Base-by-base conservation (phyloP, 1,140 invertebrate species). In the Psix sp. region DNA sequence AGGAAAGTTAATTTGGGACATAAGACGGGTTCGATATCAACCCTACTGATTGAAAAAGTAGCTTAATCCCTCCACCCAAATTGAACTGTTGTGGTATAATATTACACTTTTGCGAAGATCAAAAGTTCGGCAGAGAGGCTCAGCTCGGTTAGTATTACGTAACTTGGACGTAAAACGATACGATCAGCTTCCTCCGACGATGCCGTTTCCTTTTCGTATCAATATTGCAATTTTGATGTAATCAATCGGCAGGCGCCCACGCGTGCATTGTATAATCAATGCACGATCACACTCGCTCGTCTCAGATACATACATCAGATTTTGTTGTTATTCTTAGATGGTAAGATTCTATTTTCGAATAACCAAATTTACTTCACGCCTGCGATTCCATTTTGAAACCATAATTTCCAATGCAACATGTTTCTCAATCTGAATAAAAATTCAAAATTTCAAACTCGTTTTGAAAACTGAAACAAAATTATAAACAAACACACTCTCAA, bases 191-290 rank as follows among this genome's bases (percentile, higher is more conserved):
- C 43, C 42, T 40, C 26, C 45, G 45, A 48, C 33, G 18, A 17
- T 29, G 15, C 11, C 24, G 14, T 14, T 63, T 63, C 59, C 59
- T 51, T 52, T 63, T 43, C 39, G 48, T 43, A 26, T 51, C 39
- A 36, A 36, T 20, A 17, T 63, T 52, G 6, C 48, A 24, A 43
- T 52, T 63, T 51, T 21, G 21, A 36, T 17, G 20, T 14, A 52
- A 63, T 43, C 31, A 29, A 52, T 52, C 39, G 7, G 26, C 26
- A 29, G 7, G 26, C n/a, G 26, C 26, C n/a, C 7, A 29, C n/a
- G 7, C 26, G n/a, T 29, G 7, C 26, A 29, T 29, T 29, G 2
- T 10, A 29, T 5, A 24, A 24, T n/a, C n/a, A n/a, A n/a, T n/a
- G n/a, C n/a, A n/a, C n/a, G n/a, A n/a, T n/a, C n/a, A n/a, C n/a